Percentiles rank a stretch among this genome's conserved stretches.
These are phyloP conservation scores for Propithecus perrieri DNA, from an alignment of 2,797 vertebrate species.

Conservation along the genomic window DNA sequence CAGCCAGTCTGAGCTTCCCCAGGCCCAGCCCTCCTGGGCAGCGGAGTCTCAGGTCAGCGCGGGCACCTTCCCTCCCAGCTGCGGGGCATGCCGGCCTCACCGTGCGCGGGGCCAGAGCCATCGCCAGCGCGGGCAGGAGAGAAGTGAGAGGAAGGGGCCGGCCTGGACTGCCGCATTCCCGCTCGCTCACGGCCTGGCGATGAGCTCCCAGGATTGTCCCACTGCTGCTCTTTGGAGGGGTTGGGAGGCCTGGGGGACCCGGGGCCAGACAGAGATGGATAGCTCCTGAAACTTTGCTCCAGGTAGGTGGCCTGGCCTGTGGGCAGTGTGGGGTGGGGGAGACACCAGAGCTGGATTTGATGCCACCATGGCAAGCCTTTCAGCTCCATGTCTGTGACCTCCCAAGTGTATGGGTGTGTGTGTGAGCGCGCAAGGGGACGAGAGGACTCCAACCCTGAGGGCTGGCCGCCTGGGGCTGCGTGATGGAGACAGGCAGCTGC, in stretches of 20 bases:
- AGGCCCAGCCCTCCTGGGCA: not conserved
- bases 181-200: not conserved
- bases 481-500: constrained; percentile 74
- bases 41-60: rapidly evolving
- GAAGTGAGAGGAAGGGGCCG: not conserved
- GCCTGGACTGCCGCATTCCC: not conserved
- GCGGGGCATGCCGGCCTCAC: not conserved
- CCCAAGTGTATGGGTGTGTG: not conserved
- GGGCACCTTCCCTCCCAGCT: not conserved
- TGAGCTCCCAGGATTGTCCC: not conserved
- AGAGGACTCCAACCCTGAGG: not conserved
- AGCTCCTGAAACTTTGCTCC: not conserved
- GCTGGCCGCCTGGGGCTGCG: constrained; percentile 60
- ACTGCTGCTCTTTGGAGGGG: not conserved
- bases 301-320: not conserved
- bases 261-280: not conserved
- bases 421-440: rapidly evolving
- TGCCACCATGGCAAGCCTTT: not conserved
- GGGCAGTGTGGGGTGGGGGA: not conserved
- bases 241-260: not conserved
- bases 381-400: not conserved
- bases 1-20: not conserved
- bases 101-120: not conserved
- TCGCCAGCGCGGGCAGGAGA: not conserved
- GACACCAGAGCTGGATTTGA: not conserved